Evolutionary conservation across 2,797 vertebrate species (phyloP), one percentile per base, ranked within the genome.

Genomic region (Rhinatrema bivittatum): DNA sequence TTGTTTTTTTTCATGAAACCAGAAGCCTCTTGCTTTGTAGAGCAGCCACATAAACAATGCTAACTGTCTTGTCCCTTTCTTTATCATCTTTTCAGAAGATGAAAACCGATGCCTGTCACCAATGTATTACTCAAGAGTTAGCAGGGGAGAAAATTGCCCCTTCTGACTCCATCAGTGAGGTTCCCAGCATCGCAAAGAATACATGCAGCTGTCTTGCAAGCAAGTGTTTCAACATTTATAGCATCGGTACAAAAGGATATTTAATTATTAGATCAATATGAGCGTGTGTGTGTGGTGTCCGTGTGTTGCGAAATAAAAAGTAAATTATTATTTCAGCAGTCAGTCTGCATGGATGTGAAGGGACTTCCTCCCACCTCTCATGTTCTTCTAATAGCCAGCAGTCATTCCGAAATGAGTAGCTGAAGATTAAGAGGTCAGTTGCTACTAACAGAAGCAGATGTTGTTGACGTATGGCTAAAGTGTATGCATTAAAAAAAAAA

Each of bases 341-440:
- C 42, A 8, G 32, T 46, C 37, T 46, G 16, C 30, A 22, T 22
- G 29, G 40, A 39, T 51, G 22, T 22, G 60, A 47, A 56, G n/a
- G 8, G 42, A 36, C 30, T 59, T 45, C 34, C 55, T 16, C 5
- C 70, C 39, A 56, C 54, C 40, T 50, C 46, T 36, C 25, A 1
- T 32, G 15, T 43, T 53, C 28, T 35, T 54, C 48, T 71, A 64
- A 60, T 15, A 67, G 37, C 42, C 48, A 46, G 16, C 38, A 64
- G 43, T 40, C 42, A 56, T 69, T 60, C 51, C 56, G 37, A 64
- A 60, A 64, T 34, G 60, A 68, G 51, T 12, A 55, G 16, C 25
- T 71, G 50, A 22, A 58, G 48, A 70, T 76, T 64, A 71, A 71
- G 62, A 62, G 43, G 60, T 73, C 62, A 62, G 25, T 50, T 56